phyloP scores from a whole-genome alignment of 2,797 vertebrate genomes.

The Trachurus trachurus region DNA sequence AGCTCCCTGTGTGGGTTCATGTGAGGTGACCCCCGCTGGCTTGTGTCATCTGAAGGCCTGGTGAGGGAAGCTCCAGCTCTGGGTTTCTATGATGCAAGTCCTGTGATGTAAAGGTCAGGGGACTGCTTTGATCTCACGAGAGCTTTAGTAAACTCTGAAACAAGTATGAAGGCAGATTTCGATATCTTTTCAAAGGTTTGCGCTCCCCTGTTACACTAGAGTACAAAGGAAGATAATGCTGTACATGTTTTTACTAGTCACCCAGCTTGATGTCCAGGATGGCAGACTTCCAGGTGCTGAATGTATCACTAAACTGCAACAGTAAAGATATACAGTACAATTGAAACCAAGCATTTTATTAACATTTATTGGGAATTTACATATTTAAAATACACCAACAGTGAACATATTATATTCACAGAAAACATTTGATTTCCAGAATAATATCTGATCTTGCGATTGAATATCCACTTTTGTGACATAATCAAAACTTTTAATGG shows the following conservation, averaged over 20 bases:
- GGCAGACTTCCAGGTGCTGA: background rate
- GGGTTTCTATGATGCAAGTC: background rate
- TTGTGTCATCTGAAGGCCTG: conserved; percentile 10
- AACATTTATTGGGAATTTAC: too few relatives aligned
- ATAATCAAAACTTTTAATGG: too few relatives aligned
- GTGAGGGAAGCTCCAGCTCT: conserved; percentile 8
- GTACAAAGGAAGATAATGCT: background rate
- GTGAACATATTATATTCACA: too few relatives aligned
- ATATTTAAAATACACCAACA: too few relatives aligned
- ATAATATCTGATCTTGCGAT: too few relatives aligned
- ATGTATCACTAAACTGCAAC: background rate
- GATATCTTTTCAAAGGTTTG: background rate
- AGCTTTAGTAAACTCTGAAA: background rate
- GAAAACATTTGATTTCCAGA: too few relatives aligned
- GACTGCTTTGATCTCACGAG: conserved; percentile 6
- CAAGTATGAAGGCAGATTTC: background rate
- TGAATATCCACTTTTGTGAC: too few relatives aligned
- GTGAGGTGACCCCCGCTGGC: conserved; percentile 25
- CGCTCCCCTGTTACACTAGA: background rate
- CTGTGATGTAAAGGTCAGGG: conserved; percentile 16
- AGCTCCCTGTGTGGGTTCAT: background rate
- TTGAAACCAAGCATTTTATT: background rate
- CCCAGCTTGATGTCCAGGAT: background rate
- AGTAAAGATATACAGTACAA: background rate
- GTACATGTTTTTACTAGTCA: background rate